Evolutionary conservation across 2,113 vertebrate species (phyloP), one percentile per base, ranked within the genome.

Genomic region (Bufo bufo): DNA sequence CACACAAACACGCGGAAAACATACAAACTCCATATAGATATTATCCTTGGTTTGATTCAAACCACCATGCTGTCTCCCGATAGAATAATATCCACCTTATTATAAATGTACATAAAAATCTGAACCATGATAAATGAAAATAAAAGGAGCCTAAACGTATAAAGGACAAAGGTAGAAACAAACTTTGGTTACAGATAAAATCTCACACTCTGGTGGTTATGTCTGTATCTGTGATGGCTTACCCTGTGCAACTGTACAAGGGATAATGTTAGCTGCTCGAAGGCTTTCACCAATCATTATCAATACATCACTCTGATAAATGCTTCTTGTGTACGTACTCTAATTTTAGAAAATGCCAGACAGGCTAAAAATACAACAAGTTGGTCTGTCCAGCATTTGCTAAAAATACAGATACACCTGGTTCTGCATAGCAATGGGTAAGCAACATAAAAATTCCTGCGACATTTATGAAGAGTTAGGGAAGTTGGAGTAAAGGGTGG

Each of bases 391-490:
- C 50, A 23, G 54, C 56, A 81, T 61, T 61, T 47, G 59, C 80
- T 82, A 65, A 82, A 82, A 82, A 82, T 82, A 82, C 43, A 65
- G 7, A 81, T 47, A 61, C 79, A 81, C 56, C 79, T 81, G 58
- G 56, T 61, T 81, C 16, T 63, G 79, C 16, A 61, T 10, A 45
- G 58, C 14, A 33, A 61, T n/a, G 77, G n/a, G 11, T 23, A 56
- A 56, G 77, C 50, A 14, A 54, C 13, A 23, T 20, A 23, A 54
- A 78, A 54, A 52, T 54, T 78, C 50, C 49, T 23, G 77, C 50
- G 49, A 23, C 77, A n/a, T 78, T 50, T n/a, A 52, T 78, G 45
- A 56, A 77, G 5, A 23, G 49, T 19, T 19, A 49, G 16, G 50
- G 56, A 20, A 78, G 12, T 33, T 4, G 13, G 23, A 45, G 20